Conservation (phyloP, 2,888 invertebrate genomes). For the Thereva unica region DNA sequence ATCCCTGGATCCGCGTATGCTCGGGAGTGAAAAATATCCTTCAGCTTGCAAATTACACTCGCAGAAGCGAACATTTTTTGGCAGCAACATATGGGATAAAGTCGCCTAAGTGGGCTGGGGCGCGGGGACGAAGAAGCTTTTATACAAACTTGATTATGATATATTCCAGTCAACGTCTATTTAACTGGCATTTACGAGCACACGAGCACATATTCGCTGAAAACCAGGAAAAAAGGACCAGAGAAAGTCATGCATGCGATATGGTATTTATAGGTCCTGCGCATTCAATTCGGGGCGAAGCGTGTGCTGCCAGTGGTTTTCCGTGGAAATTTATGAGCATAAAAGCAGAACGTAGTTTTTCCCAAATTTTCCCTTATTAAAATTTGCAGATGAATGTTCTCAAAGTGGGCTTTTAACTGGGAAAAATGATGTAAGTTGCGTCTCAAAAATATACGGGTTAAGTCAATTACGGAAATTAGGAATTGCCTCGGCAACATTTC, state of each 20-base stretch:
- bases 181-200: slow-evolving; percentile 34
- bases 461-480: no score
- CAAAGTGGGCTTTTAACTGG: slow-evolving; percentile 28
- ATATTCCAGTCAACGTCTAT: slow-evolving; percentile 34
- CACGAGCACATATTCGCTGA: slow-evolving; percentile 15
- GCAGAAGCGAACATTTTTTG: slow-evolving; percentile 25
- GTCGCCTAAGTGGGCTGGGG: slow-evolving; percentile 11
- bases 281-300: slow-evolving; percentile 33
- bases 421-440: no score
- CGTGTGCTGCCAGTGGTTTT: slow-evolving; percentile 13
- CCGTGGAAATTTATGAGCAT: slow-evolving; percentile 34
- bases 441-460: no score
- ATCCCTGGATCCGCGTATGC: neutral
- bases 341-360: slow-evolving; percentile 37
- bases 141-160: slow-evolving; percentile 35
- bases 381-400: slow-evolving; percentile 29
- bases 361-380: slow-evolving; percentile 32
- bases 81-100: slow-evolving; percentile 11
- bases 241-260: slow-evolving; percentile 29
- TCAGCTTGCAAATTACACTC: slow-evolving; percentile 29
- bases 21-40: slow-evolving; percentile 29
- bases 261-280: slow-evolving; percentile 30
- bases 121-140: slow-evolving; percentile 24
- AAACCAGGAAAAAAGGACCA: neutral
- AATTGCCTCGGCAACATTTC: no score